A percentile compares a stretch with the other conserved stretches of the same genome.
Conservation (phyloP, 2,888 invertebrate species). For the Muschampia plurimacula region DNA sequence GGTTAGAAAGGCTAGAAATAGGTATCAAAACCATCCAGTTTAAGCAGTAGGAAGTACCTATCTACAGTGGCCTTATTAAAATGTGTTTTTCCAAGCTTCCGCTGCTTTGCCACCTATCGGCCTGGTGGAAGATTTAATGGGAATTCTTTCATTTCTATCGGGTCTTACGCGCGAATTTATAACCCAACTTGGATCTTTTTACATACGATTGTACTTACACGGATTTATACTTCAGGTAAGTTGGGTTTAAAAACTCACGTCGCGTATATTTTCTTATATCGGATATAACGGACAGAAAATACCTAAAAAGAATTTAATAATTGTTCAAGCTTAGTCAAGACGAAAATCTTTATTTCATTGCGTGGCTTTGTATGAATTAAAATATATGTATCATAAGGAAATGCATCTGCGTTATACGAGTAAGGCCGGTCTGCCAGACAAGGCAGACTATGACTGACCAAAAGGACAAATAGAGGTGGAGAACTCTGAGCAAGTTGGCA, state of each 20-base stretch:
- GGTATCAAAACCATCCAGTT: slow-evolving; percentile 55
- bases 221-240: slow-evolving; percentile 42
- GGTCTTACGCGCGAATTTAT: slow-evolving; percentile 77
- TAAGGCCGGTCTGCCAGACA: too few relatives aligned
- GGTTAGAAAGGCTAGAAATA: slow-evolving; percentile 40
- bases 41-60: slow-evolving; percentile 52
- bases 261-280: slow-evolving; percentile 17
- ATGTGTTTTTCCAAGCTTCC: slow-evolving; percentile 69
- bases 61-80: slow-evolving; percentile 65
- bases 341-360: neutral
- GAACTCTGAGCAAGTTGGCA: too few relatives aligned
- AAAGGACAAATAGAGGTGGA: too few relatives aligned
- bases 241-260: slow-evolving; percentile 30
- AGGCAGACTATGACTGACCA: too few relatives aligned
- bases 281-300: too few relatives aligned
- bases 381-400: too few relatives aligned
- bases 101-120: slow-evolving; percentile 77
- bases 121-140: slow-evolving; percentile 77
- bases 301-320: neutral
- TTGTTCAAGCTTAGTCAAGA: neutral
- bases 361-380: too few relatives aligned
- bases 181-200: slow-evolving; percentile 71
- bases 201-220: slow-evolving; percentile 71
- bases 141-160: slow-evolving; percentile 81
- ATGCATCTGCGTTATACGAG: too few relatives aligned